Base-by-base conservation (phyloP, 2,113 vertebrate genomes). In the Brachyhypopomus occidentalis region DNA sequence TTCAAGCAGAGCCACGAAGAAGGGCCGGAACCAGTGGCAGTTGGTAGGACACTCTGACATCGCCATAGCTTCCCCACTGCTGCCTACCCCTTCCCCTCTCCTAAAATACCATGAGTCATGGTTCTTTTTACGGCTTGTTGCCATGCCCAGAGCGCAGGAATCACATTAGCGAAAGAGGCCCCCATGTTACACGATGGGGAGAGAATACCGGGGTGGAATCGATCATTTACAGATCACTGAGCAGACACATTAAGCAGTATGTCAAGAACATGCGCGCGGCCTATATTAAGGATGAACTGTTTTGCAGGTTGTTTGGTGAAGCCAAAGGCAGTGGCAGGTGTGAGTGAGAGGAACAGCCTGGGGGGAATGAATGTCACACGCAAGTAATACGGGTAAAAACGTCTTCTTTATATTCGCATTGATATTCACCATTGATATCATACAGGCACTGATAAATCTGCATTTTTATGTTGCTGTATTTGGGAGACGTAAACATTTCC, bases 161-260 rank as follows among this genome's bases (percentile, higher is more conserved):
- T 87, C 27, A 56, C 72, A 81, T 88, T 89, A 84, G 84, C 66
- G 77, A 88, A 86, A 88, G 80, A 75, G 77, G 83, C 81, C 23
- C 14, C 84, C 84, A 74, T 77, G 74, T 80, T 72, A 52, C 72
- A 84, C 34, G 77, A 69, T 41, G 12, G 11, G 60, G 77, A 72
- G 80, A 74, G 67, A 79, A 75, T 71, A 59, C 63, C 59, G 67
- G 72, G 72, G 56, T 66, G 62, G 58, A 82, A 79, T 69, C 36
- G 25, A 78, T 85, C 73, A 79, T 82, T 79, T 82, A 82, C 73
- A 85, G 80, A 85, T 76, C 76, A 82, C 63, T 82, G 79, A 78
- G 23, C 80, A 81, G 55, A 55, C 62, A 20, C 71, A 75, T 81
- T 69, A 64, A 45, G 25, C n/a, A 82, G 52, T 38, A 78, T 73